phyloP scores from a whole-genome alignment of 2,113 vertebrate genomes.

The Corythaixoides concolor region DNA sequence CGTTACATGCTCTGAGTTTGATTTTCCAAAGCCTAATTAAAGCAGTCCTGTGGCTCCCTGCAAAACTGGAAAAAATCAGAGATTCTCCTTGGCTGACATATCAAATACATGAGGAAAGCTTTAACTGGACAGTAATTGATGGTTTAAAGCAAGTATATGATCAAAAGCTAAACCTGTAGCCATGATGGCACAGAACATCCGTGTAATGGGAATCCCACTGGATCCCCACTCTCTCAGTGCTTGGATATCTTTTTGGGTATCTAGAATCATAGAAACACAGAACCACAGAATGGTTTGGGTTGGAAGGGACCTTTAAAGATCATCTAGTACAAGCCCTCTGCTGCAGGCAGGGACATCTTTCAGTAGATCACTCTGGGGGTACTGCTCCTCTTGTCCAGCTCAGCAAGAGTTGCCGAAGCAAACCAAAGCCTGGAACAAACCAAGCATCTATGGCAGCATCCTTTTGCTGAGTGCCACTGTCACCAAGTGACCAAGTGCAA shows the following conservation, averaged over 20 bases:
- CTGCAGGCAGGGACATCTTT: too few relatives aligned
- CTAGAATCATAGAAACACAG: background rate
- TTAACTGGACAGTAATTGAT: background rate
- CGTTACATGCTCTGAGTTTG: background rate
- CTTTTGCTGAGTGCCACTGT: background rate
- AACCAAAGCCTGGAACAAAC: background rate
- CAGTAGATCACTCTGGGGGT: background rate
- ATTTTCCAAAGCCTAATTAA: background rate
- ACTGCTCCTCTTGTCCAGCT: background rate
- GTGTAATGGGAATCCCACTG: background rate
- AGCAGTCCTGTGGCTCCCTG: background rate
- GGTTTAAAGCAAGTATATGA: background rate
- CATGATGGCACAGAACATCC: background rate
- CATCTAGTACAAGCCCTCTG: too few relatives aligned
- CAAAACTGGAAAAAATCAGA: background rate
- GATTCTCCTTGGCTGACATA: background rate
- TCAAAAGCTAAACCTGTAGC: background rate
- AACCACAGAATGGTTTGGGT: too few relatives aligned
- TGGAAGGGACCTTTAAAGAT: too few relatives aligned
- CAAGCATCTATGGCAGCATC: background rate
- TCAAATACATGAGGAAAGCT: background rate
- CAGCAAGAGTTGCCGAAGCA: background rate
- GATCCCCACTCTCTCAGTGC: background rate
- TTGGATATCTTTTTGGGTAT: background rate
- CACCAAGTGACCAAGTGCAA: background rate